Base-by-base conservation (phyloP, 2,113 vertebrate genomes). In the Actenoides lindsayi region DNA sequence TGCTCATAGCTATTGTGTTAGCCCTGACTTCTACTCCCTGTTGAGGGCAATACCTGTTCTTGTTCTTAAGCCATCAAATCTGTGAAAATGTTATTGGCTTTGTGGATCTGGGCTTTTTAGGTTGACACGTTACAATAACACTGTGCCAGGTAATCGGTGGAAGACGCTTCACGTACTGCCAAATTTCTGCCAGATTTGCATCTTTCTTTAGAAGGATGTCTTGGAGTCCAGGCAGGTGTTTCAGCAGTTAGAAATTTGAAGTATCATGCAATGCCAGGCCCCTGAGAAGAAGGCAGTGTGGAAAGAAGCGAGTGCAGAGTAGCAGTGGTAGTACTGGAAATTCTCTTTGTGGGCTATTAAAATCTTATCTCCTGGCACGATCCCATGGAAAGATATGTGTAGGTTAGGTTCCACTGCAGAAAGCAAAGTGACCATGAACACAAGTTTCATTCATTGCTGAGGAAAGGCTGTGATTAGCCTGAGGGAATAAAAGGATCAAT, bases 11-110 rank as follows among this genome's bases (percentile, higher is more conserved):
- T 57, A 27, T 71, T 87, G 65, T 94, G 65, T 83, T 93, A 64
- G 87, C 62, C 71, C 57, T 73, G 86, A 62, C 74, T 95, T 87
- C 44, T 65, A 17, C 44, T 37, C 23, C 16, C 62, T 81, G 9
- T 70, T 91, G 86, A 87, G 87, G 83, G 89, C 89, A 92, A 92
- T 94, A 39, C 17, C 31, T 84, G 0, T 78, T 93, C 64, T 65
- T 86, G 37, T 65, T 89, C 50, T 69, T 39, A 64, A 91, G 53
- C 53, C n/a, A 46, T 84, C 48, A 83, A 44, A 62, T 90, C 48
- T 89, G 74, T 73, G 73, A 51, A 78, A 93, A 89, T 30, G 6
- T 81, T 67, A 71, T 14, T 87, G 80, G 31, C 69, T 82, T 89
- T 5, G 10, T 69, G 28, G 57, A 60, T 90, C 63, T 93, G 56